Evolutionary conservation across 2,888 invertebrate species (phyloP).

Genomic region (Nomada hirtipes): DNA sequence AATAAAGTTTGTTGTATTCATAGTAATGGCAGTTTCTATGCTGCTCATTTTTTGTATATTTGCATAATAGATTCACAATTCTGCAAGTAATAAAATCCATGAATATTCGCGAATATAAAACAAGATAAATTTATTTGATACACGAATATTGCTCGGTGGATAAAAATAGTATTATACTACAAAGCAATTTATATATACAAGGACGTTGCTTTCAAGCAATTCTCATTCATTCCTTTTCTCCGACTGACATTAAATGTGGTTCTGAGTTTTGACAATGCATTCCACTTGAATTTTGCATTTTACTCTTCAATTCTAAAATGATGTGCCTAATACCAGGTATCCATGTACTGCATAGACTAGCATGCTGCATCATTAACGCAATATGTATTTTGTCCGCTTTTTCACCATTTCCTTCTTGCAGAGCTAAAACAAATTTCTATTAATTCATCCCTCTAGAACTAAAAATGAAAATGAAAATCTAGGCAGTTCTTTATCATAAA

Average conservation of each 20-base stretch:
- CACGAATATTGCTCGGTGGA: neutral
- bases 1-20: slow-evolving; percentile 37
- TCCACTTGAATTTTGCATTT: slow-evolving; percentile 32
- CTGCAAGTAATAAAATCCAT: neutral
- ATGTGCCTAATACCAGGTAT: slow-evolving; percentile 88
- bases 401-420: slow-evolving; percentile 84
- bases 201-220: neutral
- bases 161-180: neutral
- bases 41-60: neutral
- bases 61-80: neutral
- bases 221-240: neutral
- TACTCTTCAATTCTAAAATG: slow-evolving; percentile 82
- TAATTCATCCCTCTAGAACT: neutral
- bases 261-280: slow-evolving; percentile 8
- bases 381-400: slow-evolving; percentile 87
- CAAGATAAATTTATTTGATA: neutral
- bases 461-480: neutral
- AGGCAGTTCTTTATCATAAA: neutral
- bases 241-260: slow-evolving; percentile 18
- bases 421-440: slow-evolving; percentile 83
- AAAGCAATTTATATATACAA: neutral
- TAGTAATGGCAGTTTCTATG: slow-evolving; percentile 5
- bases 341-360: slow-evolving; percentile 86
- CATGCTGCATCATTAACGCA: slow-evolving; percentile 87
- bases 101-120: neutral